phyloP scores from a whole-genome alignment of 2,797 vertebrate species.

The Ptychobarbus kaznakovi region DNA sequence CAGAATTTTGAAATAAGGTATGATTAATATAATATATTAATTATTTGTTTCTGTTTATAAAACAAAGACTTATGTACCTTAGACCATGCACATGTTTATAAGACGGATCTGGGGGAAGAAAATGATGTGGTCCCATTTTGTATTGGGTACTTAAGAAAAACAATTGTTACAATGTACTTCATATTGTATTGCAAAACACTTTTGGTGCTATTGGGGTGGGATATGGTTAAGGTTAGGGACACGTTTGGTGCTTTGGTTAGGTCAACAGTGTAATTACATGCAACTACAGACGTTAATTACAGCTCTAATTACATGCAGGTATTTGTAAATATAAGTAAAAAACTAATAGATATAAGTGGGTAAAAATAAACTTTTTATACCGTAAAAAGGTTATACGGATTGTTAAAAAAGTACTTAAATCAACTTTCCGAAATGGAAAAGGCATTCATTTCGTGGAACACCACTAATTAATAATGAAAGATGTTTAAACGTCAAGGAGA shows the following conservation, averaged over 20 bases:
- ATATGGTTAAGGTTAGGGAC: too few relatives aligned
- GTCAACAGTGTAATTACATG: too few relatives aligned
- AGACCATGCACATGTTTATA: not conserved
- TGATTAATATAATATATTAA: too few relatives aligned
- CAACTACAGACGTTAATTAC: too few relatives aligned
- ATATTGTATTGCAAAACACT: too few relatives aligned
- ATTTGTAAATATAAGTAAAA: not conserved
- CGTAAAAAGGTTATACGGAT: not conserved
- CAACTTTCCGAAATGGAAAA: not conserved
- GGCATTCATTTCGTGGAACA: not conserved
- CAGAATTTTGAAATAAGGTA: not conserved
- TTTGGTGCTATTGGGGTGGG: too few relatives aligned
- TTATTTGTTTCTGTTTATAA: not conserved
- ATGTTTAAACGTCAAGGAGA: not conserved
- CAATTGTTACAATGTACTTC: too few relatives aligned
- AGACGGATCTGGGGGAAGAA: not conserved
- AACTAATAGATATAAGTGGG: not conserved
- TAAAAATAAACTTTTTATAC: not conserved
- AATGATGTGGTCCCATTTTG: not conserved
- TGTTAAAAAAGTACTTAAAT: not conserved
- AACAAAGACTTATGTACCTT: not conserved
- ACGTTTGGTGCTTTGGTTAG: too few relatives aligned
- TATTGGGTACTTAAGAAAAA: not conserved
- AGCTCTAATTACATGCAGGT: not conserved
- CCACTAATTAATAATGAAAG: not conserved